Percentiles rank a stretch among this genome's conserved stretches.
phyloP scores from a whole-genome alignment of 2,797 vertebrate genomes.

The Pogoniulus pusillus region DNA sequence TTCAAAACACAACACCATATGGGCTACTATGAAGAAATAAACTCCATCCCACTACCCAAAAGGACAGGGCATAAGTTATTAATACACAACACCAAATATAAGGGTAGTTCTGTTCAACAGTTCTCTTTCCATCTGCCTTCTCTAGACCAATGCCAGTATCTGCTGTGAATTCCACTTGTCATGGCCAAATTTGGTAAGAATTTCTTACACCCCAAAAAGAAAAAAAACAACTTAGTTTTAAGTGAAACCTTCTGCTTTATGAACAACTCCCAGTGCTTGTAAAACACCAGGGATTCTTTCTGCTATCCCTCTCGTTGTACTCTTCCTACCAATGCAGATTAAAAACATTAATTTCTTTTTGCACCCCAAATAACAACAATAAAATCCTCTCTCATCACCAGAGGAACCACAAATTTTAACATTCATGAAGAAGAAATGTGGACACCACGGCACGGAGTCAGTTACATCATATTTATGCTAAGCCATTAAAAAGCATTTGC shows the following conservation, averaged over 20 bases:
- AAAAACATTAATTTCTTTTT: neutral
- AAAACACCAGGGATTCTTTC: neutral
- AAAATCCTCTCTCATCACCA: neutral
- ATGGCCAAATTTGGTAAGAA: neutral
- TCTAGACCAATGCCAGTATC: neutral
- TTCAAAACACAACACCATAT: conserved; percentile 18
- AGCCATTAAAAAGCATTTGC: conserved; percentile 23
- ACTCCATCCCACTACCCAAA: neutral
- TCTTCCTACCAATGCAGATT: neutral
- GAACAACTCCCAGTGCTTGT: neutral
- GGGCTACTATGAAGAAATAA: neutral
- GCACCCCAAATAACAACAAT: neutral
- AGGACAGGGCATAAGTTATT: conserved; percentile 4
- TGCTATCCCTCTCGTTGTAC: neutral
- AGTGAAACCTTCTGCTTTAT: neutral
- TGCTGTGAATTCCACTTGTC: neutral
- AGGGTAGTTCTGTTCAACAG: conserved; percentile 15
- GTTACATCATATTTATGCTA: neutral
- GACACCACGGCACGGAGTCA: neutral
- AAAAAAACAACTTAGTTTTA: neutral
- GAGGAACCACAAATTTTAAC: neutral
- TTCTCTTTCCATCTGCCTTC: conserved; percentile 37
- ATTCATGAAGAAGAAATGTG: neutral
- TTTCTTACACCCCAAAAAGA: neutral
- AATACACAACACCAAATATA: conserved; percentile 27